Percentiles rank a stretch among this genome's conserved stretches.
phyloP scores from a whole-genome alignment of 1,140 invertebrate genomes.

The Adoxophyes honmai region DNA sequence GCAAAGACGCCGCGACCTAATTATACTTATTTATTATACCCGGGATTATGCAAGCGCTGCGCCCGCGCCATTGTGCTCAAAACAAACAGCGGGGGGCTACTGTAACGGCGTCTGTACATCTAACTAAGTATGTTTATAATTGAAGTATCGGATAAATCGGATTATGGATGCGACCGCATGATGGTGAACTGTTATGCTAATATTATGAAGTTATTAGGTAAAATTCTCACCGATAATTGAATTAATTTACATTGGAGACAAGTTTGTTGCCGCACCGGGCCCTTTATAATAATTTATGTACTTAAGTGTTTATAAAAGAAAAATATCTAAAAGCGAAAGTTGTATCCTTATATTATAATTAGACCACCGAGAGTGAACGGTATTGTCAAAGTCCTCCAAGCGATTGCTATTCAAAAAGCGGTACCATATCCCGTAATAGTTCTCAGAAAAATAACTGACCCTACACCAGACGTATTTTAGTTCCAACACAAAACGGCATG shows the following conservation, averaged over 20 bases:
- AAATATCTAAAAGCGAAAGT: no score
- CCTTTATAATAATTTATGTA: no score
- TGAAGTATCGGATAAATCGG: conserved; percentile 7
- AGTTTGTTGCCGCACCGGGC: no score
- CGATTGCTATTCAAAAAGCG: conserved; percentile 18
- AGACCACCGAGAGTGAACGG: background rate
- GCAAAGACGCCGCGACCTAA: conserved; percentile 49
- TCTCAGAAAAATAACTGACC: conserved; percentile 28
- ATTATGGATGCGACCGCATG: background rate
- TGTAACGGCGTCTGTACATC: background rate
- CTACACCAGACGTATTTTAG: conserved; percentile 18
- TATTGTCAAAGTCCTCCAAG: background rate
- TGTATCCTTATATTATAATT: background rate
- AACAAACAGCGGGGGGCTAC: conserved; percentile 57
- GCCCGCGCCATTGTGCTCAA: conserved; percentile 36
- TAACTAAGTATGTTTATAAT: conserved; percentile 1
- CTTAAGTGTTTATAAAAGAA: no score
- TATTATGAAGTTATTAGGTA: no score
- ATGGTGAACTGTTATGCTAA: no score
- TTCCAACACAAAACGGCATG: conserved; percentile 20
- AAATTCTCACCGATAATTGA: no score
- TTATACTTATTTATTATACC: conserved; percentile 35
- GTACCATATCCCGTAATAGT: background rate
- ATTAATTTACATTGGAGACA: no score
- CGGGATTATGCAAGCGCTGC: conserved; percentile 59